A percentile compares a stretch with the other conserved stretches of the same genome.
Evolutionary conservation across 2,888 invertebrate genomes (phyloP).

Genomic region (Dysmachus trigonus): DNA sequence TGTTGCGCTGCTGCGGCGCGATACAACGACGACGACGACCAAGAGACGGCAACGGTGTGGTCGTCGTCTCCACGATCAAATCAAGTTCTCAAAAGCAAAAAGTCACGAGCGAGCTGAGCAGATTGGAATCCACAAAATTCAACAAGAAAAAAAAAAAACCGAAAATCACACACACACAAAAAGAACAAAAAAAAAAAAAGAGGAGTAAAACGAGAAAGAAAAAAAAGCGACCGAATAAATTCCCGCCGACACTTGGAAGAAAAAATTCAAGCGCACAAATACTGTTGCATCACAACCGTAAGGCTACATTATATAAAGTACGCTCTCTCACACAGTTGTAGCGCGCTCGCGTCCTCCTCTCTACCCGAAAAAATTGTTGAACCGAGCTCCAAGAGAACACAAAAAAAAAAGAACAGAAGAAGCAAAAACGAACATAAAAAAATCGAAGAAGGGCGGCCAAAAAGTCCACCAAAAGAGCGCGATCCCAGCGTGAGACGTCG

Average conservation of each 20-base stretch:
- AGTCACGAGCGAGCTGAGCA: conserved; percentile 17
- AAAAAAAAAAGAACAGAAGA: background rate
- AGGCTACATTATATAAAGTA: background rate
- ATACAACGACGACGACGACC: too few species aligned
- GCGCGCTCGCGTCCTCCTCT: background rate
- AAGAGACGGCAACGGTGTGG: background rate
- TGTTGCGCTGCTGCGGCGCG: background rate
- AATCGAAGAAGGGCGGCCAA: background rate
- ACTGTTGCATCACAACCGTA: background rate
- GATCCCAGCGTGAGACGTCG: background rate
- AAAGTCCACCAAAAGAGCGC: background rate
- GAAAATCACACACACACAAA: conserved; percentile 3
- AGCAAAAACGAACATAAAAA: background rate
- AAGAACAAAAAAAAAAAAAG: background rate
- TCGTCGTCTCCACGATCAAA: conserved; percentile 12
- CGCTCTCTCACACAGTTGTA: background rate
- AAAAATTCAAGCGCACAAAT: conserved; percentile 19
- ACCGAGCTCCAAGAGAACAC: background rate
- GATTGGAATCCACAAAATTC: conserved; percentile 31
- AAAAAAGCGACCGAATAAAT: background rate
- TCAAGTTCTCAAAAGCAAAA: conserved; percentile 30
- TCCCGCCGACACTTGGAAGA: conserved; percentile 17
- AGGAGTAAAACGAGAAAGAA: background rate
- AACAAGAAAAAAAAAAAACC: conserved; percentile 5
- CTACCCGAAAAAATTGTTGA: conserved; percentile 17